Evolutionary conservation across 1,140 invertebrate species (phyloP), one percentile per base, ranked within the genome.

Genomic region (Drosophila albomicans): DNA sequence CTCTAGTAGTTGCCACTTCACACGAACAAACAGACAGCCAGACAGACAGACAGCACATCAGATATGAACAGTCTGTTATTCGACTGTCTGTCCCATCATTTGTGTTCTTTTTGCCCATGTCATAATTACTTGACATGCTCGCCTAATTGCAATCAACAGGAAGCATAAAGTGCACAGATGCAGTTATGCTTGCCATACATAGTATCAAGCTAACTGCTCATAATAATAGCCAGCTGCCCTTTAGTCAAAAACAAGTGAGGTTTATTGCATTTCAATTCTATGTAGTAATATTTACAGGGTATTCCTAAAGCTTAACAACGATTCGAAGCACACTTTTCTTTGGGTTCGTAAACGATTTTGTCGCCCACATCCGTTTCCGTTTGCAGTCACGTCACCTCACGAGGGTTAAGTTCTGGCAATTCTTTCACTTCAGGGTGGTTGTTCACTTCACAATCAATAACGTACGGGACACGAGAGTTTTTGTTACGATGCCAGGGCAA

Each of bases 131-230:
- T 69, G 75, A 80, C 75, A 70, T 80, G 71, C 62, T 65, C 71
- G 78, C 65, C 66, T 80, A 80, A 80, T 80, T 80, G 75, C 78
- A 75, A 63, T 69, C 70, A 78, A 78, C 78, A 80, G 78, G 78
- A 80, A 80, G 58, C 71, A 73, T 58, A 64, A 64, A 73, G 58
- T 68, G 75, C 65, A 65, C 54, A 59, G 54, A 43, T 75, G 68
- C 73, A 71, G 68, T 65, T 71, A 58, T 46, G 52, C 28, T 6
- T 70, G 73, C 45, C 63, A 66, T 48, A 66, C 35, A 25, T 25
- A 25, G 20, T 3, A 58, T 3, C 11, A 41, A 57, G 63, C 72
- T 25, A 25, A 25, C 20, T 63, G 48, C 59, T 49, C 68, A 68
- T 79, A 79, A 79, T 79, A 77, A 77, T 57, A 41, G 74, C 28